phyloP scores from a whole-genome alignment of 2,888 invertebrate genomes.

The Diplazon laetatorius region DNA sequence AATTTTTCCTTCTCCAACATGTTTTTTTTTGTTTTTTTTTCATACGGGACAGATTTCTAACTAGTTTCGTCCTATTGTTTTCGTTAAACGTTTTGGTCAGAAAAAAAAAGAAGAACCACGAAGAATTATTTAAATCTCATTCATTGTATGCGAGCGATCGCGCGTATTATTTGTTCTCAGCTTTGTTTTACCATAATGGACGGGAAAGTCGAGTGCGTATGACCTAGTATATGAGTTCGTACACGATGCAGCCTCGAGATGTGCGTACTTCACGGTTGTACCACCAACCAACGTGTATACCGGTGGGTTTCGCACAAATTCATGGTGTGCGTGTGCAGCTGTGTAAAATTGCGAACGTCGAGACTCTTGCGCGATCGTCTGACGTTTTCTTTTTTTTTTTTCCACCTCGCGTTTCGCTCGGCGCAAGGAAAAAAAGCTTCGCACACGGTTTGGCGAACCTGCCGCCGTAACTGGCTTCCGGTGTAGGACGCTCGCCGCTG shows the following conservation, averaged over 20 bases:
- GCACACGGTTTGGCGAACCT: slow-evolving; percentile 24
- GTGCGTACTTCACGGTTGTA: slow-evolving; percentile 1
- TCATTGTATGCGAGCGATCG: slow-evolving; percentile 13
- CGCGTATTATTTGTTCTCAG: slow-evolving; percentile 54
- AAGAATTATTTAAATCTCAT: slow-evolving; percentile 8
- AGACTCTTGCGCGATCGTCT: slow-evolving; percentile 21
- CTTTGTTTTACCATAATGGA: slow-evolving; percentile 50
- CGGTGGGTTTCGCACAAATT: background rate
- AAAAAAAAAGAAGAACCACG: slow-evolving; percentile 41
- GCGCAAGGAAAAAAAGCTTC: slow-evolving; percentile 28
- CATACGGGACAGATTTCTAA: background rate
- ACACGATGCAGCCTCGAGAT: slow-evolving; percentile 5
- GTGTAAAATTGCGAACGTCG: slow-evolving; percentile 31
- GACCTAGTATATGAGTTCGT: slow-evolving; percentile 44
- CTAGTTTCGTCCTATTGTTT: slow-evolving; percentile 1
- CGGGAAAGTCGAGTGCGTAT: slow-evolving; percentile 58
- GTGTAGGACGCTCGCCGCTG: slow-evolving; percentile 18
- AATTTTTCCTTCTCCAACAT: background rate
- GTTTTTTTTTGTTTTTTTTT: too few species aligned
- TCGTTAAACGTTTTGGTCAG: slow-evolving; percentile 8
- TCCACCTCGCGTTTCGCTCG: slow-evolving; percentile 3
- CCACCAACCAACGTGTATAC: background rate
- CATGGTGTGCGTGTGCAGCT: background rate
- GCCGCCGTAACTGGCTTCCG: slow-evolving; percentile 50
- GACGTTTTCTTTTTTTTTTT: slow-evolving; percentile 3